Evolutionary conservation across 1,140 invertebrate species (phyloP), one percentile per base, ranked within the genome.

Genomic region (Aphelinus certus): DNA sequence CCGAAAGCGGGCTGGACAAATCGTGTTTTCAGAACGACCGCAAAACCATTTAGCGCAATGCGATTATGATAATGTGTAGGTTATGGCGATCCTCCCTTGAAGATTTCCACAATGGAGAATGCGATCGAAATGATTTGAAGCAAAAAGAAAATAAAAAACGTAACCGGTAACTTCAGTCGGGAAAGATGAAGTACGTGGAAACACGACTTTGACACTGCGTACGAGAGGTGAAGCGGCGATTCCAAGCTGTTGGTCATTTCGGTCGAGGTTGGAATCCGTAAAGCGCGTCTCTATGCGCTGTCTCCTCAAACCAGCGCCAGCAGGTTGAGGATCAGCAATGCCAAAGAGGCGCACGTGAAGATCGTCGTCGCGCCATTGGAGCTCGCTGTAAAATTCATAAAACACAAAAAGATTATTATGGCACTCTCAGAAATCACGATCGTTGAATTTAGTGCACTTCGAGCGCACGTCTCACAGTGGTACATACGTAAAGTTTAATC

Each of bases 321-420:
- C 48, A 81, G 47, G 58, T 77, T 75, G 42, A 69, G 61, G 46
- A 77, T 69, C 62, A 79, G 7, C 53, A 78, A 66, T 2, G 78
- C 56, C 49, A 76, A 26, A 26, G 26, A 55, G 57, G 78, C 74
- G 26, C 79, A 76, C 60, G 61, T 66, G 48, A 76, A 58, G 49
- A 53, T 69, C 53, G 60, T 75, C 10, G 66, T 42, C 26, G 64
- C 42, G 60, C 26, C 66, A 10, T 62, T 67, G 57, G 74, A 64
- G 46, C 62, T 80, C 7, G 78, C 81, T 82, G 78, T 0, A 81
- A 81, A 75, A 75, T 43, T 74, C 65, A 63, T n/a, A 55, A 66
- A 10, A 64, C 49, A n/a, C 45, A 6, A 65, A 26, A 26, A 26
- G 26, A 26, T 26, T 26, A 26, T 26, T 26, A 26, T 26, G 26